Percentiles rank a stretch among this genome's conserved stretches.
These are phyloP conservation scores for Balearica regulorum DNA, from an alignment of 2,797 vertebrate species.

Conservation along the genomic window DNA sequence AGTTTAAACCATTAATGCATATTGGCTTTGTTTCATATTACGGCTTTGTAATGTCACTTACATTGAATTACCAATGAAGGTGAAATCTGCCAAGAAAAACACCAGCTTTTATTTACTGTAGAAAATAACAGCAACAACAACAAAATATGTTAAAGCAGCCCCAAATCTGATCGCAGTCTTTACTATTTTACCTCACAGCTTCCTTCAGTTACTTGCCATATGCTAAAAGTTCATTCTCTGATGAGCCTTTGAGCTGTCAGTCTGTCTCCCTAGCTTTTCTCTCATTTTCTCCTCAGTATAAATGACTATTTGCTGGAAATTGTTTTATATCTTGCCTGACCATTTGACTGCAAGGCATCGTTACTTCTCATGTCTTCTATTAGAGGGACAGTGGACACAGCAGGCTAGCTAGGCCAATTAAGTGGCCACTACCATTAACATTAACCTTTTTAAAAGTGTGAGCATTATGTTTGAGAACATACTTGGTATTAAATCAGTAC, in stretches of 20 bases:
- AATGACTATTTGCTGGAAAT: slow-evolving; percentile 51
- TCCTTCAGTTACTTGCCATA: slow-evolving; percentile 12
- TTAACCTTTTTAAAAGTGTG: slow-evolving; percentile 65
- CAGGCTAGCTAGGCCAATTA: slow-evolving; percentile 48
- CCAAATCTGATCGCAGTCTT: not conserved
- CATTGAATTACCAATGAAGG: not conserved
- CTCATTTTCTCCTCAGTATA: slow-evolving; percentile 14
- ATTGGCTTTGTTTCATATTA: slow-evolving; percentile 19
- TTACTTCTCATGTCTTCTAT: slow-evolving; percentile 48
- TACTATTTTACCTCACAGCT: slow-evolving; percentile 1
- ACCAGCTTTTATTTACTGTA: not conserved
- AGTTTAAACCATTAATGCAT: not conserved
- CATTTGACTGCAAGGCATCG: slow-evolving; percentile 47
- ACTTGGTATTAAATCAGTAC: not conserved
- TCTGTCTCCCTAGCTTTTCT: slow-evolving; percentile 30
- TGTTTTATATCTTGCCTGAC: slow-evolving; percentile 48
- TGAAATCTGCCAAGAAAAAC: not conserved
- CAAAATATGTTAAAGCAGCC: not conserved
- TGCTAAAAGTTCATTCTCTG: slow-evolving; percentile 25
- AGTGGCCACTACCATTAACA: slow-evolving; percentile 44
- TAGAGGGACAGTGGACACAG: not conserved
- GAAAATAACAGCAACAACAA: not conserved
- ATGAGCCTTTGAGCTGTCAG: slow-evolving; percentile 64
- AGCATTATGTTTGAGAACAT: slow-evolving; percentile 26
- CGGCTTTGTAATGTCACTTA: not conserved